Percentiles rank a stretch among this genome's conserved stretches.
Evolutionary conservation across 2,113 vertebrate genomes (phyloP).

Genomic region (Sialia sialis): DNA sequence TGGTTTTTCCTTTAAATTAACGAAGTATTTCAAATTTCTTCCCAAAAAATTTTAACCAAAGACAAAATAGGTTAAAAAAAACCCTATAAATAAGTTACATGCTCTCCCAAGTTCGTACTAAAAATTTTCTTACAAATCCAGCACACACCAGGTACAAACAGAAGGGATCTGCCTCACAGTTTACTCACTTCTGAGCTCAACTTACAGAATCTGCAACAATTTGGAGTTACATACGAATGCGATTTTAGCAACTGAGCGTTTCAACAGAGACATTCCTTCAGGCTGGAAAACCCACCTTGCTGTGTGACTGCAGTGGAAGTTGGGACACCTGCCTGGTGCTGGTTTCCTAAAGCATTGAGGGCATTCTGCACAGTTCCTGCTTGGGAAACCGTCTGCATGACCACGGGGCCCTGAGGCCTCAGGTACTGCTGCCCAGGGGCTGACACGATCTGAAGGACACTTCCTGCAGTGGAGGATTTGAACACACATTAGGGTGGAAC

Average conservation of each 20-base stretch:
- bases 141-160: neutral
- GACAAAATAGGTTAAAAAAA: neutral
- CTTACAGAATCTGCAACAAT: neutral
- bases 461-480: conserved; percentile 70
- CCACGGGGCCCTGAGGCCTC: conserved; percentile 82
- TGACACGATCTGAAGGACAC: conserved; percentile 91
- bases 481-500: neutral
- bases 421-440: conserved; percentile 87
- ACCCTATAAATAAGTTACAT: neutral
- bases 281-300: conserved; percentile 70
- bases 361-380: conserved; percentile 75
- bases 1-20: neutral
- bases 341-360: conserved; percentile 70
- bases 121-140: neutral
- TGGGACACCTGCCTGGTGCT: conserved; percentile 64
- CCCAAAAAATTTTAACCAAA: neutral
- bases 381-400: conserved; percentile 83
- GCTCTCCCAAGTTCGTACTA: neutral
- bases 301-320: conserved; percentile 66
- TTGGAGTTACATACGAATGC: accelerated
- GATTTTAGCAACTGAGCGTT: neutral
- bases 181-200: neutral
- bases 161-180: neutral
- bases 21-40: neutral
- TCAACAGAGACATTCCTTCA: neutral